Conservation (phyloP, 2,113 vertebrate genomes). For the Phodopus roborovskii region DNA sequence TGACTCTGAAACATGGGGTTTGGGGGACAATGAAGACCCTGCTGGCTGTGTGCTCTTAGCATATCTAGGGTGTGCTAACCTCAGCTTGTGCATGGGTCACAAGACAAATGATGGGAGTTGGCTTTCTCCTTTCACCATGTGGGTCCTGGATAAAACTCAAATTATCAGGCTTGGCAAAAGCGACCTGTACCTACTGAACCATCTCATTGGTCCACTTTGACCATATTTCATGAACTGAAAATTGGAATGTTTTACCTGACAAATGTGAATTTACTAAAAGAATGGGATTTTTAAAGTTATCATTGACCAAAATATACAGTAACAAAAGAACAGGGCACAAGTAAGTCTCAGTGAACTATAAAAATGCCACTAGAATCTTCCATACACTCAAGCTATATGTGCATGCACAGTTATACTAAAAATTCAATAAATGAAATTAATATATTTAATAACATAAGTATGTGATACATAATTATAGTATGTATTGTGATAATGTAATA, state of each 20-base stretch:
- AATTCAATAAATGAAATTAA: background rate
- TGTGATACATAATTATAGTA: background rate
- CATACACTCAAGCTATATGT: background rate
- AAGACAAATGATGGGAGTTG: background rate
- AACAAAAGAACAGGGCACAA: background rate
- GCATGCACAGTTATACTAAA: background rate
- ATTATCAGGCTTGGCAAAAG: background rate
- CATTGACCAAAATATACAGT: background rate
- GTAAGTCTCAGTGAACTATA: background rate
- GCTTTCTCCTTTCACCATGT: background rate
- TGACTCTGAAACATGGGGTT: background rate
- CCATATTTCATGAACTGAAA: constrained; percentile 4
- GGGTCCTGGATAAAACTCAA: background rate
- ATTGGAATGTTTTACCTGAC: background rate
- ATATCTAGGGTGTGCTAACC: background rate
- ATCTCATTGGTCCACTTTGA: background rate
- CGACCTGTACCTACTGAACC: background rate
- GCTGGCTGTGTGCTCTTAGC: background rate
- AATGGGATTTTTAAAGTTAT: background rate
- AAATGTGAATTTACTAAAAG: background rate
- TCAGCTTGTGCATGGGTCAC: background rate
- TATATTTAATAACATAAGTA: background rate
- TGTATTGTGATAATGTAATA: too few relatives aligned
- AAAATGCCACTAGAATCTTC: background rate
- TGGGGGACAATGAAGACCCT: background rate